Conservation (phyloP, 53 echinoderm and acorn worm species). For the Holothuria leucospilota region DNA sequence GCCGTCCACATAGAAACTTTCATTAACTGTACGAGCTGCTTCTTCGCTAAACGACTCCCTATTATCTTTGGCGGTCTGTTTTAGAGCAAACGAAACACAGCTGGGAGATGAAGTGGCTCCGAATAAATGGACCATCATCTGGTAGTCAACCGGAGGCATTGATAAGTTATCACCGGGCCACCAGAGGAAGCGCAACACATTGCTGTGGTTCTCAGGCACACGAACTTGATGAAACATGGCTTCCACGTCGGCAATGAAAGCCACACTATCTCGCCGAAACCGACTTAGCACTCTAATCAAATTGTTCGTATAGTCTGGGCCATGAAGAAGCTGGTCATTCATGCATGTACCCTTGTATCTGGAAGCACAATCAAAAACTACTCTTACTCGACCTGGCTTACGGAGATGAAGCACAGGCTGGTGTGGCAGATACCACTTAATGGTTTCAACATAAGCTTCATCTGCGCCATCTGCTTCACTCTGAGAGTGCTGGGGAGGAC, state of each 20-base stretch:
- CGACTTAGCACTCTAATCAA: conserved; percentile 55
- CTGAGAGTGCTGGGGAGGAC: too few relatives aligned
- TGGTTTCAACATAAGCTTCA: neutral
- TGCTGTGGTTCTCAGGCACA: conserved; percentile 36
- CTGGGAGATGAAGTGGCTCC: conserved; percentile 37
- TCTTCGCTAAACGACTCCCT: too few relatives aligned
- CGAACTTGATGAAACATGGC: conserved; percentile 57
- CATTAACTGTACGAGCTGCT: neutral
- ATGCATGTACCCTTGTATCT: conserved; percentile 48
- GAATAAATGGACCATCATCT: conserved; percentile 51
- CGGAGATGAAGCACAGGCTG: conserved; percentile 50
- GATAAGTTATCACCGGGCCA: conserved; percentile 21
- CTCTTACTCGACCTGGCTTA: conserved; percentile 55
- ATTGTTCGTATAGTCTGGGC: conserved; percentile 68
- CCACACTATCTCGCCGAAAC: conserved; percentile 52
- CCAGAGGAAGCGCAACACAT: conserved; percentile 65
- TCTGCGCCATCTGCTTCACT: neutral
- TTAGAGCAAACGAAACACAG: conserved; percentile 39
- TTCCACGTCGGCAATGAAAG: conserved; percentile 47
- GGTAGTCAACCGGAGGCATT: neutral
- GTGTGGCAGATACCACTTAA: conserved; percentile 57
- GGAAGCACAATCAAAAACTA: conserved; percentile 28
- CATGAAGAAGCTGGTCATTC: conserved; percentile 48
- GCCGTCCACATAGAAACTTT: conserved; percentile 77
- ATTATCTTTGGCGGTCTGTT: conserved; percentile 45